Conservation (phyloP, 2,113 vertebrate species). For the Abramis brama region DNA sequence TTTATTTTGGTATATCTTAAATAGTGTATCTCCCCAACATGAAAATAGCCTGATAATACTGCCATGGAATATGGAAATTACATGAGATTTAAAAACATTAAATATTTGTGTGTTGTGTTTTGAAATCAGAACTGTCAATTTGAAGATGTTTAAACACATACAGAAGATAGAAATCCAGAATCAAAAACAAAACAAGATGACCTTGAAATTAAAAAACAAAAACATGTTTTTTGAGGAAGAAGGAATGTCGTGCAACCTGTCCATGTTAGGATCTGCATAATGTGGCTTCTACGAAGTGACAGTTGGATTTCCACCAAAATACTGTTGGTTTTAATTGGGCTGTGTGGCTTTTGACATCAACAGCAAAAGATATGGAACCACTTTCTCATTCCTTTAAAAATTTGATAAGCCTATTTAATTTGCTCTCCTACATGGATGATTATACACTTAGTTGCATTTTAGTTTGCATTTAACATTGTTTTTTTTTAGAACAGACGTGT, state of each 20-base stretch:
- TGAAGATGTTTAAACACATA: not conserved
- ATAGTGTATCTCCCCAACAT: too few species aligned
- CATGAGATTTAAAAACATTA: too few species aligned
- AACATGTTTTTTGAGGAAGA: not conserved
- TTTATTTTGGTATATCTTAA: too few species aligned
- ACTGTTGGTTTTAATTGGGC: not conserved
- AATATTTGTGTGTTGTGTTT: not conserved
- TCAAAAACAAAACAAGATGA: not conserved
- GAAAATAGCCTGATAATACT: too few species aligned
- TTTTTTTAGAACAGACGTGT: constrained; percentile 1
- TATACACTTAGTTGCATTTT: not conserved
- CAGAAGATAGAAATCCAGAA: not conserved
- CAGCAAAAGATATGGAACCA: not conserved
- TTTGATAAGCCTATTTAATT: constrained; percentile 2
- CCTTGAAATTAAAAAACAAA: constrained; percentile 13
- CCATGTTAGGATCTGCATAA: not conserved
- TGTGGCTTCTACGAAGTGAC: not conserved
- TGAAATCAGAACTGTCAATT: not conserved
- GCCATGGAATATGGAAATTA: too few species aligned
- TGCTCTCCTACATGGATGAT: not conserved
- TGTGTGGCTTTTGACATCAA: not conserved
- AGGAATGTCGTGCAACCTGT: not conserved
- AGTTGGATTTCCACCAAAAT: not conserved
- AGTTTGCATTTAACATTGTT: not conserved
- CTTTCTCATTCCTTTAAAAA: constrained; percentile 2